Conservation (phyloP, 2,888 invertebrate species). For the Netelia melanura region DNA sequence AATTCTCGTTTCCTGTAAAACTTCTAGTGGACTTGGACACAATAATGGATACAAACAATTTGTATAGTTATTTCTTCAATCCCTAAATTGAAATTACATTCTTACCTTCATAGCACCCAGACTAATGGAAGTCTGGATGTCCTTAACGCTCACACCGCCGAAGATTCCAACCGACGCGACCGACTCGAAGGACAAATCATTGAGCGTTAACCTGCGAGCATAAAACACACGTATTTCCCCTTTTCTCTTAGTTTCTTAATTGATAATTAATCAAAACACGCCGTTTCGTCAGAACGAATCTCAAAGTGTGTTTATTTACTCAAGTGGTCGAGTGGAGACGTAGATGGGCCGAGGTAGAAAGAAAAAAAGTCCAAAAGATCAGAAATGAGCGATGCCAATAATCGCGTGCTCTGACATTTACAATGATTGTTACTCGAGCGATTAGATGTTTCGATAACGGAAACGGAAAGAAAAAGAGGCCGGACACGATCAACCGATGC, state of each 20-base stretch:
- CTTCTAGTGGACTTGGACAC: neutral
- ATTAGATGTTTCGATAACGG: neutral
- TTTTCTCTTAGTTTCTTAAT: neutral
- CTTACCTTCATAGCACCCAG: conserved; percentile 68
- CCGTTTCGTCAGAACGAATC: neutral
- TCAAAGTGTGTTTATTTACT: neutral
- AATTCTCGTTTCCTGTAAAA: neutral
- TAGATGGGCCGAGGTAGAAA: neutral
- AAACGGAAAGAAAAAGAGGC: neutral
- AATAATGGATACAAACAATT: too few relatives aligned
- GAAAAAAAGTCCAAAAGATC: neutral
- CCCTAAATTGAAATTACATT: neutral
- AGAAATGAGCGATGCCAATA: neutral
- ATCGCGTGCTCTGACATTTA: neutral
- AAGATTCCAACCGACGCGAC: neutral
- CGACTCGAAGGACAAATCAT: conserved; percentile 17
- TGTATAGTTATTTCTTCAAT: neutral
- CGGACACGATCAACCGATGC: neutral
- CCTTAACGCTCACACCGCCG: conserved; percentile 30
- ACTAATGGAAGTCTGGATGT: conserved; percentile 13
- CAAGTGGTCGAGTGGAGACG: too few relatives aligned
- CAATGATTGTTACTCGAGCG: neutral
- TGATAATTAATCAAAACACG: neutral
- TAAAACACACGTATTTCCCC: neutral
- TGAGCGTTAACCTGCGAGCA: conserved; percentile 53